phyloP scores from a whole-genome alignment of 23 tunicate species.

The Ascidia mentula region DNA sequence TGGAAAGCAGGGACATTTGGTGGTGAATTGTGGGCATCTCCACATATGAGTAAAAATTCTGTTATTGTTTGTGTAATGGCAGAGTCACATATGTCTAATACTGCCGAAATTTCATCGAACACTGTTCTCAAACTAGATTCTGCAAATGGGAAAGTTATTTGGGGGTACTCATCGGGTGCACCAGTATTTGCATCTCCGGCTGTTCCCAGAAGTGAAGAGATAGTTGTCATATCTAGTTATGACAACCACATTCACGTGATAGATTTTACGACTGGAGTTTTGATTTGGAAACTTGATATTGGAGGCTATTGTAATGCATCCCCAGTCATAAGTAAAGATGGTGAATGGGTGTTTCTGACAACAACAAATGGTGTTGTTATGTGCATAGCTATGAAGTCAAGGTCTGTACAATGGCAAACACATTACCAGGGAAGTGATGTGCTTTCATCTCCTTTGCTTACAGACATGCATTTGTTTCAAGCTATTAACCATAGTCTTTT shows the following conservation, averaged over 20 bases:
- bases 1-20: slow-evolving; percentile 19
- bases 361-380: not conserved
- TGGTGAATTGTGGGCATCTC: slow-evolving; percentile 23
- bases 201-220: not conserved
- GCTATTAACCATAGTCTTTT: not conserved
- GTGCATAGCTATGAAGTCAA: not conserved
- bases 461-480: not conserved
- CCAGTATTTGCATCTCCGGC: slow-evolving; percentile 22
- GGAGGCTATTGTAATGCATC: slow-evolving; percentile 12
- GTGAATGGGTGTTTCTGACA: not conserved
- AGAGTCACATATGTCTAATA: not conserved
- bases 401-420: not conserved
- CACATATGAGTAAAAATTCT: not conserved
- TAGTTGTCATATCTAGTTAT: not conserved
- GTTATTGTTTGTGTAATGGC: slow-evolving; percentile 4
- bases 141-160: not conserved
- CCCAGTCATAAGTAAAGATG: slow-evolving; percentile 3
- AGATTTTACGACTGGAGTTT: not conserved
- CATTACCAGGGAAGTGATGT: not conserved
- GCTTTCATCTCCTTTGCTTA: slow-evolving; percentile 6
- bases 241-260: not conserved
- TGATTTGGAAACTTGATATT: not conserved
- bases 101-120: not conserved
- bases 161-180: not conserved
- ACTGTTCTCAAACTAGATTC: slow-evolving; percentile 1